These are phyloP conservation scores for Nudaria mundana DNA, from an alignment of 2,888 invertebrate genomes.

Conservation along the genomic window DNA sequence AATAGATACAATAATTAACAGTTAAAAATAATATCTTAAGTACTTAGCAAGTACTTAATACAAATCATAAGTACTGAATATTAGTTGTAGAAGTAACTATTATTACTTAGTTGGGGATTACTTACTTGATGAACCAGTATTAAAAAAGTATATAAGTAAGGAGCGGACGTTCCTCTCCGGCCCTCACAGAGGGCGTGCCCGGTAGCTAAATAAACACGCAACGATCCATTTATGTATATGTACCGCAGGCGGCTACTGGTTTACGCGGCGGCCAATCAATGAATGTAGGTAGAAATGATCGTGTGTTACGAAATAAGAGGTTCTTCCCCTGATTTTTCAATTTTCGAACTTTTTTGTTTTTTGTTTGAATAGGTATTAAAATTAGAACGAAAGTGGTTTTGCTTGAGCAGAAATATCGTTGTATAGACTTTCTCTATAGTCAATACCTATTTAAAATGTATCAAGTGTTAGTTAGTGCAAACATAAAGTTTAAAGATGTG, in stretches of 20 bases:
- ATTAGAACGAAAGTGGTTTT: neutral
- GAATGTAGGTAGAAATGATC: conserved; percentile 36
- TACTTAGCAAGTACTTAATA: too few species aligned
- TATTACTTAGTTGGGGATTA: neutral
- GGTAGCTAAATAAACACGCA: conserved; percentile 51
- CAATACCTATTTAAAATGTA: too few species aligned
- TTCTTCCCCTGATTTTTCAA: conserved; percentile 8
- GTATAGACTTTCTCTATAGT: too few species aligned
- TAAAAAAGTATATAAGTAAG: conserved; percentile 12
- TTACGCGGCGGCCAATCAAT: conserved; percentile 76
- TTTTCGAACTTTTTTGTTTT: neutral
- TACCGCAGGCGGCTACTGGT: conserved; percentile 68
- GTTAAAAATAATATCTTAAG: neutral
- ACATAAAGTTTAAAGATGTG: neutral
- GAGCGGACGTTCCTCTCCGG: conserved; percentile 24
- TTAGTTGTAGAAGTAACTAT: too few species aligned
- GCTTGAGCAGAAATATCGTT: too few species aligned
- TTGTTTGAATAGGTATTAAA: neutral
- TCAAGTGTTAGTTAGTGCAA: neutral
- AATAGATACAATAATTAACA: neutral
- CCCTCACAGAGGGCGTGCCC: conserved; percentile 53
- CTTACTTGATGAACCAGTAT: neutral
- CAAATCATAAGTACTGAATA: too few species aligned
- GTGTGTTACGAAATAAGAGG: conserved; percentile 8
- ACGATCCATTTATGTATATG: conserved; percentile 40